These are phyloP conservation scores for Limnephilus marmoratus DNA, from an alignment of 2,888 invertebrate genomes.

Conservation along the genomic window DNA sequence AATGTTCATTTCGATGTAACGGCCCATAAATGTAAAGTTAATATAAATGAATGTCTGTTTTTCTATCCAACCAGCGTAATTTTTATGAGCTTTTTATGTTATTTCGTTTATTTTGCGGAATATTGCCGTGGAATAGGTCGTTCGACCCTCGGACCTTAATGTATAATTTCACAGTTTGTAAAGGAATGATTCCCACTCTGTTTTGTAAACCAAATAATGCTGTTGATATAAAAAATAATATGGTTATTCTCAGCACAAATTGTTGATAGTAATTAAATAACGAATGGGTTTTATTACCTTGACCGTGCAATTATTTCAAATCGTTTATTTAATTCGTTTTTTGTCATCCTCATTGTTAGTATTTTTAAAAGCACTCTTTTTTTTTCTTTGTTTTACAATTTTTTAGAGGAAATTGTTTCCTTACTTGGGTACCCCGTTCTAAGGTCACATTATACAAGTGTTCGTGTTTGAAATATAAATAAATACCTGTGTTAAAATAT, in stretches of 20 bases:
- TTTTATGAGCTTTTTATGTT: background rate
- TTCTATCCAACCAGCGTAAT: background rate
- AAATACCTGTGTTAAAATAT: too few relatives aligned
- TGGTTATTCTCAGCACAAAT: background rate
- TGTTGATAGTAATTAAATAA: background rate
- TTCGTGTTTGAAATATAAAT: too few relatives aligned
- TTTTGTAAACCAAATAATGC: background rate
- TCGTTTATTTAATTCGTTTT: background rate
- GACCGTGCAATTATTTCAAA: background rate
- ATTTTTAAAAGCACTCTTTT: too few relatives aligned
- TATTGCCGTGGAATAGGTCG: background rate
- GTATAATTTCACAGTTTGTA: background rate
- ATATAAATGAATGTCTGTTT: background rate
- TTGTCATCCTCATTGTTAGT: background rate
- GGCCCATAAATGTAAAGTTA: conserved; percentile 26
- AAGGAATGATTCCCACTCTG: background rate
- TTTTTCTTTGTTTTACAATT: too few relatives aligned
- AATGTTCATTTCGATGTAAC: background rate
- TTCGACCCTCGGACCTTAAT: background rate
- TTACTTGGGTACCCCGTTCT: too few relatives aligned
- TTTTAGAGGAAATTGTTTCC: too few relatives aligned
- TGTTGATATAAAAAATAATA: background rate
- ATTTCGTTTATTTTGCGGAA: background rate
- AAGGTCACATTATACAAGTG: too few relatives aligned
- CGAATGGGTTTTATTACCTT: background rate